These are phyloP conservation scores for Mesoligia furuncula DNA, from an alignment of 2,888 invertebrate genomes.

Conservation along the genomic window DNA sequence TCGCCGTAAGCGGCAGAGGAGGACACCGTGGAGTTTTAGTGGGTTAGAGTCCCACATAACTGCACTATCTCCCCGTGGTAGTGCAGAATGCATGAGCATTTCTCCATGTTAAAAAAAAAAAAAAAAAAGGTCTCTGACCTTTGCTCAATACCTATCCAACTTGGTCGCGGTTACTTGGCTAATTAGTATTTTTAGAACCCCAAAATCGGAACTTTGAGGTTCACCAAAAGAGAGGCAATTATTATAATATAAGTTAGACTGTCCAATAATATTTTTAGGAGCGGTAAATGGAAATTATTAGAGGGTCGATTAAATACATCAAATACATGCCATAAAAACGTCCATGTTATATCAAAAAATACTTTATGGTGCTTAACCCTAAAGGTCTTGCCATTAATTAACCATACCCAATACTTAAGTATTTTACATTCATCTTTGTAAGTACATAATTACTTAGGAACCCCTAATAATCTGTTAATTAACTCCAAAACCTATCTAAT, in stretches of 20 bases:
- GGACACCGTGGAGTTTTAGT: too few species aligned
- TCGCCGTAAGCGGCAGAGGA: too few species aligned
- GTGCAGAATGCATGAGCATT: too few species aligned
- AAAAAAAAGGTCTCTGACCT: too few species aligned
- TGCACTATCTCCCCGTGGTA: too few species aligned
- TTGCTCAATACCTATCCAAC: neutral
- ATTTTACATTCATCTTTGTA: conserved; percentile 7
- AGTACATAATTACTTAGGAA: neutral
- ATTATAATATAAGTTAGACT: neutral
- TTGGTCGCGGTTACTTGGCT: neutral
- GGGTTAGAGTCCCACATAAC: too few species aligned
- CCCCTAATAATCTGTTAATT: conserved; percentile 23
- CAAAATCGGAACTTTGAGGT: neutral
- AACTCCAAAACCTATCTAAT: conserved; percentile 24
- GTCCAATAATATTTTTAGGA: neutral
- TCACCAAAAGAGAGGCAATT: neutral
- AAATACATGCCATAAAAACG: neutral
- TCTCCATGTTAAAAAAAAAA: too few species aligned
- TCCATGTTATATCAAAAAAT: neutral
- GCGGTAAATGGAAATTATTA: neutral
- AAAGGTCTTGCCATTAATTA: neutral
- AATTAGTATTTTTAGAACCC: neutral
- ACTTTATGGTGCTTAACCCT: neutral
- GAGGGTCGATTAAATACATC: too few species aligned
- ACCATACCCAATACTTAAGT: too few species aligned